Evolutionary conservation across 2,113 vertebrate species (phyloP), one percentile per base, ranked within the genome.

Genomic region (Hepsetus odoe): DNA sequence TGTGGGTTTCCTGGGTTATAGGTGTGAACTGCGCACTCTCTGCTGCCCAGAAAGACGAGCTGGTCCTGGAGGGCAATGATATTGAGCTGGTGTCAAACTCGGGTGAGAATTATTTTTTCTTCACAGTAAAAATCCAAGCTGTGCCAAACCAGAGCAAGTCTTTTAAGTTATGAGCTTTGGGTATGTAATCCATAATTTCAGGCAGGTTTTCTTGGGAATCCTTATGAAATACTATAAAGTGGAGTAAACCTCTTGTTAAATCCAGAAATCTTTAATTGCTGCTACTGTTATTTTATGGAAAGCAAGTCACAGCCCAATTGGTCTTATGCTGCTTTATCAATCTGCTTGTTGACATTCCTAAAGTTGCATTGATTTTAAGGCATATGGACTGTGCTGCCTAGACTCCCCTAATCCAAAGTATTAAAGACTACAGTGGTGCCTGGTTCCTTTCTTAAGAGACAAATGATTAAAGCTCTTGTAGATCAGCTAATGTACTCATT

Each of bases 31-130:
- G 98, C 51, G 80, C 95, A 0, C 87, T 98, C 13, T 99, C 97
- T 12, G 91, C 96, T 55, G 94, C 94, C 83, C 97, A 97, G 93
- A 99, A 99, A 67, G 98, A 99, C 84, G 98, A 99, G 85, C 92
- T 99, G 84, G 90, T 99, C 76, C 95, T 99, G 86, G 97, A 99
- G 92, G 98, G 98, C 61, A 99, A 99, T 73, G 96, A 99, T 74
- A 96, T 99, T 86, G 98, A 99, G 88, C 88, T 99, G 91, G 98
- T 99, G 78, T 99, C 98, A 66, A 99, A 99, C 91, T 99, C 98
- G 69, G 95, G 98, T 99, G 90, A 59, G 92, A 90, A 26, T 78
- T 49, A 8, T 16, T 5, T 0, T 62, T 61, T 5, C 1, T 9
- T 32, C 24, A 28, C 4, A 0, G 42, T 75, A 5, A 65, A 12